Evolutionary conservation across 2,888 invertebrate species (phyloP), one percentile per base, ranked within the genome.

Genomic region (Ernsta delagoae): DNA sequence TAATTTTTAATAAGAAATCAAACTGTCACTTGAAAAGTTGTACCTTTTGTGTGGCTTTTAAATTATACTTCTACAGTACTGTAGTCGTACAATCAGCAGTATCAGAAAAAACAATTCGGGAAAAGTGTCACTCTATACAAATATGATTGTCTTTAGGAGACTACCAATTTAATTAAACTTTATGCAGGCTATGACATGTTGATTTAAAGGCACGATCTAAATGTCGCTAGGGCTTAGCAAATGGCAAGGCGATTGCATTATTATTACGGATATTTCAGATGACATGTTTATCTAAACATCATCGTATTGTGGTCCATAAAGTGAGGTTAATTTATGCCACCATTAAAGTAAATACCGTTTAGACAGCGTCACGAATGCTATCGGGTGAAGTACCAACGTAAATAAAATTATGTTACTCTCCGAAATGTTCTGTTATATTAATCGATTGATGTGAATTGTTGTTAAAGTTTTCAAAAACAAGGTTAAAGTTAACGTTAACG

Each of bases 141-240:
- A 54, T 63, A 16, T 16, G 4, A 54, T 31, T n/a, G 16, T 41
- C 4, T 11, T 41, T 8, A 24, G 9, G 65, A n/a, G 31, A 57
- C 11, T 24, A 24, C 11, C 68, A 68, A 62, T 62, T 12, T 62
- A 68, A 67, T 61, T 61, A 56, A 61, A 61, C 11, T 50, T 62
- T 68, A 68, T 57, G 68, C 16, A 16, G 62, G 12, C 62, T 62
- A 39, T 36, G 68, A 57, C 68, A 62, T 39, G 6, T 62, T 68
- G 68, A 62, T 68, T 68, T 69, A 69, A 69, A 69, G 50, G 34
- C 69, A 68, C 69, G 69, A 68, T 50, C 50, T 69, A 53, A 69
- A 69, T 69, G 69, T 63, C 68, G 41, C 41, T 57, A 11, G 12
- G 68, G 59, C 59, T 69, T 69, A 62, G 61, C 61, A 69, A 68